Conservation (phyloP, 2,888 invertebrate species). For the Nemurella pictetii region DNA sequence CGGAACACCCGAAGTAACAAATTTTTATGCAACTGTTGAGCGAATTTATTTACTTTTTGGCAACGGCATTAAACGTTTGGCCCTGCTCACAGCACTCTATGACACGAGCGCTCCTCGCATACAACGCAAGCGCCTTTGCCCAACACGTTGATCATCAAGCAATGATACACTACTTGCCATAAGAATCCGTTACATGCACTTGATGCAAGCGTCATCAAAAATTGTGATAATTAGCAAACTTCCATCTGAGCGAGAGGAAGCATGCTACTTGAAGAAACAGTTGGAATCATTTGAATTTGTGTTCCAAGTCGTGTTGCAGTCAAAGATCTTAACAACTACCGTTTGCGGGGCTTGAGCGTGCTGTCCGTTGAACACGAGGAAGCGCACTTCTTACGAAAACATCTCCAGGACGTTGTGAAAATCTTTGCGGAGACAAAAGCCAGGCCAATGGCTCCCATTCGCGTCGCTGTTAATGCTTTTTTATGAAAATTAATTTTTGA, state of each 20-base stretch:
- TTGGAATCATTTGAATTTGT: conserved; percentile 19
- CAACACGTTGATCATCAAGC: conserved; percentile 1
- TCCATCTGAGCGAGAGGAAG: background rate
- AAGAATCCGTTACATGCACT: background rate
- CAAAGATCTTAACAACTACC: conserved; percentile 4
- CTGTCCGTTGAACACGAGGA: background rate
- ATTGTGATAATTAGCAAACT: conserved; percentile 1
- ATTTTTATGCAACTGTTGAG: conserved; percentile 31
- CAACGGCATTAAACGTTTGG: conserved; percentile 34
- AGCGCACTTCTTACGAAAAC: too few relatives aligned
- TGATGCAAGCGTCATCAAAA: conserved; percentile 1
- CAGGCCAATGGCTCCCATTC: too few relatives aligned
- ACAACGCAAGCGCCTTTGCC: background rate
- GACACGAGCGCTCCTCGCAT: background rate
- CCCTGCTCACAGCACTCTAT: conserved; percentile 32
- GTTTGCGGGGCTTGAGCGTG: background rate
- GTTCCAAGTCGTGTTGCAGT: conserved; percentile 10
- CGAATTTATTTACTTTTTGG: conserved; percentile 35
- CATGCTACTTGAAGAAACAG: background rate
- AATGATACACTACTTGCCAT: background rate
- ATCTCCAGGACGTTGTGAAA: too few relatives aligned
- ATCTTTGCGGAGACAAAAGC: too few relatives aligned
- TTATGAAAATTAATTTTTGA: too few relatives aligned
- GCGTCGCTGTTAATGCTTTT: too few relatives aligned
- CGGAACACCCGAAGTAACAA: conserved; percentile 3